These are phyloP conservation scores for Clepsis dumicolana DNA, from an alignment of 2,888 invertebrate species.

Conservation along the genomic window DNA sequence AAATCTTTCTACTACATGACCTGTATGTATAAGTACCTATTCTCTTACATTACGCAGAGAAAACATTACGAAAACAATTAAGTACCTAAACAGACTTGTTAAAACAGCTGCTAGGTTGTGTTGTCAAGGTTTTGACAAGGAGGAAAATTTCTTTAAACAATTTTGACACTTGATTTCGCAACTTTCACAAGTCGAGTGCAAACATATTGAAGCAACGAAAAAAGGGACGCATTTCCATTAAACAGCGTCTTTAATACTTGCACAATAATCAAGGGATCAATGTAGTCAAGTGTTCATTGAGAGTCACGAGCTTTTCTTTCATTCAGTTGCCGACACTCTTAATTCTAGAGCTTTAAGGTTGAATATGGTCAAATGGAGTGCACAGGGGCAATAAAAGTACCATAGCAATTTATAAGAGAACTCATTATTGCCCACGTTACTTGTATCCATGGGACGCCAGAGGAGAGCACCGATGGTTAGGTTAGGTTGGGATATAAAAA, in stretches of 20 bases:
- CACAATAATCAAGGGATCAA: constrained; percentile 39
- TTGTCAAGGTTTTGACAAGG: too few relatives aligned
- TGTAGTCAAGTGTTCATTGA: constrained; percentile 44
- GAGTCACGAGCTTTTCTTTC: background rate
- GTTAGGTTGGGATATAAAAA: background rate
- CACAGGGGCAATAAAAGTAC: background rate
- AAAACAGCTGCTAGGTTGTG: too few relatives aligned
- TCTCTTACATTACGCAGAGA: too few relatives aligned
- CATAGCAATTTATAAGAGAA: constrained; percentile 24
- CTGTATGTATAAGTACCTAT: too few relatives aligned
- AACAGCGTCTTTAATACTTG: constrained; percentile 24
- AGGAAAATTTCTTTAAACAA: background rate
- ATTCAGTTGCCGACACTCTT: constrained; percentile 2
- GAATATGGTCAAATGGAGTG: background rate
- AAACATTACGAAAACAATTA: too few relatives aligned
- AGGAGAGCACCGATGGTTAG: constrained; percentile 5
- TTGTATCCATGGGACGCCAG: constrained; percentile 28
- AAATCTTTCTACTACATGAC: too few relatives aligned
- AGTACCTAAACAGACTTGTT: too few relatives aligned
- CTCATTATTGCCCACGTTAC: constrained; percentile 23
- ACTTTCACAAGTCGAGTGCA: background rate
- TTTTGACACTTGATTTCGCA: background rate
- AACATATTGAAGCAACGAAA: constrained; percentile 23
- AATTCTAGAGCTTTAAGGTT: background rate
- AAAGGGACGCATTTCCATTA: constrained; percentile 43